Base-by-base conservation (phyloP, 2,113 vertebrate species). In the Ictalurus punctatus region DNA sequence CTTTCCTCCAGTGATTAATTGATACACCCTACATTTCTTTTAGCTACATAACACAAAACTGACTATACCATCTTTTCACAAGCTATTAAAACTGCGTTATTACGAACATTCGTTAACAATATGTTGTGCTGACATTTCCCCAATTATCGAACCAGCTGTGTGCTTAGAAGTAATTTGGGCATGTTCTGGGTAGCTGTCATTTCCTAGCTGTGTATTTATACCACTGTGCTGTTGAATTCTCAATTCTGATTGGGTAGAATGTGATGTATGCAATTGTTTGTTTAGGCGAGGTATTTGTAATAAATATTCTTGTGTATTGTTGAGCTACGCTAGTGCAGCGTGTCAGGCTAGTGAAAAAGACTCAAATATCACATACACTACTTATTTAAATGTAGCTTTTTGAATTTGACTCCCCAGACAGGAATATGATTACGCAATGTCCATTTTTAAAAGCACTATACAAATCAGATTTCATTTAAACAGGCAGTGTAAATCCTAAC, bases 1-100 rank as follows among this genome's bases (percentile, higher is more conserved):
- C 80, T 82, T 82, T 59, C 30, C 56, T 37, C 30, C 30, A 61
- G 30, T 83, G 81, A 83, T 40, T 59, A 61, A 63, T 83, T 63
- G 23, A 63, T 40, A 40, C 7, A 83, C 63, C 13, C 81, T 63
- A 27, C 12, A 63, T 44, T 44, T 83, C 34, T 13, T 61, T 63
- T 63, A 61, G 56, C 58, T 13, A 10, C 10, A 0, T 2, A 56
- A 63, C 10, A 83, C 19, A 37, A 40, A 83, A 23, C n/a, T 21
- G 16, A 25, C n/a, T 19, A 21, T 10, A 37, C 19, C 0, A 10
- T 34, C 2, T 37, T 37, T 4, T 40, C 6, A 30, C 30, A 81
- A 16, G 44, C 5, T n/a, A 48, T 0, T 2, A 27, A 27, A 52
- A 1, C 44, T 52, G 76, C 5, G 27, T 6, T 79, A 52, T 52